Evolutionary conservation across 2,888 invertebrate species (phyloP).

Genomic region (Meteorus colon): DNA sequence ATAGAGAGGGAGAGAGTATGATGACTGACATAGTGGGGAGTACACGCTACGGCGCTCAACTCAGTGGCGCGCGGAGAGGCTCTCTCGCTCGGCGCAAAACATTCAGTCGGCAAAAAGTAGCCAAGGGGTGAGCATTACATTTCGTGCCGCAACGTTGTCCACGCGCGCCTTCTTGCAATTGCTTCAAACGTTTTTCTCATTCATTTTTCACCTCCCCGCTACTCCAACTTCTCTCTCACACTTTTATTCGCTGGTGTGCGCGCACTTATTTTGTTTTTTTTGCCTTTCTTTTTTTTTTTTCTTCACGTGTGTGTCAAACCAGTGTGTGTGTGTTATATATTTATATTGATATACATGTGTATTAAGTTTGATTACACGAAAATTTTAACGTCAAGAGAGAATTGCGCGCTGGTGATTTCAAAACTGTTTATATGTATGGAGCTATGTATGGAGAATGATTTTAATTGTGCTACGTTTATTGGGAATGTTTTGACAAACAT

Average conservation of each 20-base stretch:
- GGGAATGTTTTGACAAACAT: too few relatives aligned
- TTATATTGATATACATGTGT: neutral
- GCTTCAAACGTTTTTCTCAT: constrained; percentile 5
- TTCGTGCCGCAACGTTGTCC: constrained; percentile 59
- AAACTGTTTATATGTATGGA: too few relatives aligned
- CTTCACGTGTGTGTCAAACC: constrained; percentile 13
- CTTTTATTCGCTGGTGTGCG: neutral
- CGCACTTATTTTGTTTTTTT: constrained; percentile 28
- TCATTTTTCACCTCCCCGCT: neutral
- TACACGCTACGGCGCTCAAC: constrained; percentile 47
- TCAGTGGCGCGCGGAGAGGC: constrained; percentile 52
- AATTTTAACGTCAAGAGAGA: neutral
- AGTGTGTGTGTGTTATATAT: constrained; percentile 30
- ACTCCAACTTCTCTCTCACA: constrained; percentile 16
- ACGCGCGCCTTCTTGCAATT: constrained; percentile 27
- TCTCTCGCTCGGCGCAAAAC: constrained; percentile 68
- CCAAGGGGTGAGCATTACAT: constrained; percentile 71
- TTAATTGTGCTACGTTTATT: too few relatives aligned
- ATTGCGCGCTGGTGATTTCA: neutral
- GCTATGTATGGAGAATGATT: too few relatives aligned
- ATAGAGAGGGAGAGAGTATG: constrained; percentile 46
- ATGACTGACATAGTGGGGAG: constrained; percentile 44
- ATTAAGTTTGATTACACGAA: neutral
- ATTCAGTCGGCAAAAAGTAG: constrained; percentile 74
- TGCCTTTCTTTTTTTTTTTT: constrained; percentile 24